phyloP scores from a whole-genome alignment of 2,113 vertebrate species.

The Equus quagga region DNA sequence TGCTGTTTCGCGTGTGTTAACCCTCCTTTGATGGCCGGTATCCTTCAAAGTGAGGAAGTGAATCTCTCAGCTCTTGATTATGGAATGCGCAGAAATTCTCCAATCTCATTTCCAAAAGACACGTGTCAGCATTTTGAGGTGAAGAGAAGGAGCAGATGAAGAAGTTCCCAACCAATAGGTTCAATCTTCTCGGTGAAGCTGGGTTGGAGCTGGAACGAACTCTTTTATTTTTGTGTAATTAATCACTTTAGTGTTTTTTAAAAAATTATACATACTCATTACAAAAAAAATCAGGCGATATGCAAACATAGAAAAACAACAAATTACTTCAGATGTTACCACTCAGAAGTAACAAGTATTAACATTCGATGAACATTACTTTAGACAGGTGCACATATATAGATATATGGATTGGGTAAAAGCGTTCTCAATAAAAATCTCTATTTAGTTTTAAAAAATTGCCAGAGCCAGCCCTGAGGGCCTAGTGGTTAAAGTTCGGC shows the following conservation, averaged over 20 bases:
- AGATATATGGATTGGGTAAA: background rate
- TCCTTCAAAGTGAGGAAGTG: background rate
- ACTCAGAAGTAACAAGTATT: background rate
- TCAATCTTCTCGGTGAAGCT: background rate
- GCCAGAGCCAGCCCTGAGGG: no score
- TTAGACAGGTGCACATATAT: background rate
- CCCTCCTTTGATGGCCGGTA: background rate
- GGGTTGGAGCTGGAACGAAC: background rate
- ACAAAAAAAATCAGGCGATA: background rate
- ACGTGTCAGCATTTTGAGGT: background rate
- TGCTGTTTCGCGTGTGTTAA: background rate
- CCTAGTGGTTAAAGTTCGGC: no score
- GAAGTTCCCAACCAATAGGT: background rate
- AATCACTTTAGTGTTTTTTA: background rate
- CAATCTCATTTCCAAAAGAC: background rate
- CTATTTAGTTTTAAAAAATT: no score
- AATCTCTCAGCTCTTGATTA: background rate
- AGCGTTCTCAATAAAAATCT: background rate
- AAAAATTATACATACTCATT: background rate
- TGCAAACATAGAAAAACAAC: background rate
- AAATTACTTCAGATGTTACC: background rate
- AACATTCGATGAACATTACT: background rate
- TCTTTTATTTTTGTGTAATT: conserved; percentile 7
- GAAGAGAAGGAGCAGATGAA: background rate
- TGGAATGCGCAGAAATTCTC: background rate